Evolutionary conservation across 2,797 vertebrate species (phyloP).

Genomic region (Garrulus glandarius): DNA sequence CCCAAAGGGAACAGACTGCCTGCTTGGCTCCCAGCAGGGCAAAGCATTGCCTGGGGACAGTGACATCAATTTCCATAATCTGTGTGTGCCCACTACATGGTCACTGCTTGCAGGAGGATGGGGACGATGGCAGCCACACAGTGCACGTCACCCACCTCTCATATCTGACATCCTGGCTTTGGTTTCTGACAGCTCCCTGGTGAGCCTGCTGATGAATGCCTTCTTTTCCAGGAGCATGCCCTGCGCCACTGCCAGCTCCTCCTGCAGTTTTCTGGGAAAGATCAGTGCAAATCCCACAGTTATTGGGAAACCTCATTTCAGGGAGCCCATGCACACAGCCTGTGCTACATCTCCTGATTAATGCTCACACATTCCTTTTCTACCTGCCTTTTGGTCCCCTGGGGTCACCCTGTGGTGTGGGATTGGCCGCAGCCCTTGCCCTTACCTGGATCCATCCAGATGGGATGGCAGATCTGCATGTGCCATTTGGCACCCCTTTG

Average conservation of each 20-base stretch:
- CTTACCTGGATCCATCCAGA: not conserved
- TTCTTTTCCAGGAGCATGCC: slow-evolving; percentile 68
- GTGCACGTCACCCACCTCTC: slow-evolving; percentile 69
- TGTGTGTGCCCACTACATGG: fast-evolving
- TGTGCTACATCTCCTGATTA: not conserved
- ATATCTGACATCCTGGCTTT: slow-evolving; percentile 76
- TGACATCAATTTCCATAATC: not conserved
- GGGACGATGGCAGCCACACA: fast-evolving
- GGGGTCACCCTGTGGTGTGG: not conserved
- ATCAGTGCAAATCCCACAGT: not conserved
- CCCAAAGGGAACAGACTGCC: not conserved
- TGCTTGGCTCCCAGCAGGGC: not conserved
- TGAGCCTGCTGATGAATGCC: slow-evolving; percentile 67
- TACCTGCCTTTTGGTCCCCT: not conserved
- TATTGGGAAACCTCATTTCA: not conserved
- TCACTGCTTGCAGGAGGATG: not conserved
- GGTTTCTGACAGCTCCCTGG: slow-evolving; percentile 67
- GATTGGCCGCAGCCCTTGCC: no score
- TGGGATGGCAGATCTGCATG: not conserved
- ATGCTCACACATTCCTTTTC: not conserved
- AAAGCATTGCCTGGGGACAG: not conserved
- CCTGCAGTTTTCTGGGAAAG: slow-evolving; percentile 38
- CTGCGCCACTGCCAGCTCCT: slow-evolving; percentile 64
- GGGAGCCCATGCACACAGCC: fast-evolving
- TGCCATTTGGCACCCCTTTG: not conserved